Evolutionary conservation across 1,140 invertebrate genomes (phyloP), one percentile per base, ranked within the genome.

Genomic region (Procambarus clarkii): DNA sequence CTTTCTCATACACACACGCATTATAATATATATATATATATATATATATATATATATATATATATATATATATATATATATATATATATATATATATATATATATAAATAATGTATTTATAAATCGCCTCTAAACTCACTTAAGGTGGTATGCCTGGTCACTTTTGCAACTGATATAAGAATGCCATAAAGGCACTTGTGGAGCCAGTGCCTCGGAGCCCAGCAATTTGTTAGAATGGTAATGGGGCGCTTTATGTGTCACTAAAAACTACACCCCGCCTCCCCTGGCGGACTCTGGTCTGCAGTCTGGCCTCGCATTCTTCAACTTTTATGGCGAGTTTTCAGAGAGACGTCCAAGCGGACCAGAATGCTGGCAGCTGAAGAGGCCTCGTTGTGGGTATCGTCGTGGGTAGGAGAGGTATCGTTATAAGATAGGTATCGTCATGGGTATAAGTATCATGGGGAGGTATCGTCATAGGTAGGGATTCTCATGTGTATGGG

Each of bases 221-320:
- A 69, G 58, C 81, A 74, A 69, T 83, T 83, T 83, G 81, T 83
- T 83, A 69, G 58, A 34, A 69, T 69, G 46, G 81, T 50, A 83
- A 83, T 83, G 81, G 9, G 45, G 24, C 34, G 7, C 69, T 83
- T 83, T 83, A 83, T 83, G 58, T 21, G 7, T 83, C 81, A 83
- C 64, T 69, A 83, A 54, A 69, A 82, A 82, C 50, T 60, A 46
- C 15, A 3, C 34, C 58, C 50, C 54, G 45, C 24, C 69, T 69
- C 69, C 81, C 81, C 69, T 83, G 58, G 45, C 69, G 58, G 80
- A 82, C 46, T 21, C 34, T 15, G 60, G 15, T 34, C 46, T 60
- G 24, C 80, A 60, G 80, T 21, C 60, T n/a, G n/a, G 80, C 18
- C 50, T 82, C 80, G 34, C 80, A 82, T 82, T 82, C 80, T 60